Evolutionary conservation across 1,140 invertebrate species (phyloP), one percentile per base, ranked within the genome.

Genomic region (Aplysia californica): DNA sequence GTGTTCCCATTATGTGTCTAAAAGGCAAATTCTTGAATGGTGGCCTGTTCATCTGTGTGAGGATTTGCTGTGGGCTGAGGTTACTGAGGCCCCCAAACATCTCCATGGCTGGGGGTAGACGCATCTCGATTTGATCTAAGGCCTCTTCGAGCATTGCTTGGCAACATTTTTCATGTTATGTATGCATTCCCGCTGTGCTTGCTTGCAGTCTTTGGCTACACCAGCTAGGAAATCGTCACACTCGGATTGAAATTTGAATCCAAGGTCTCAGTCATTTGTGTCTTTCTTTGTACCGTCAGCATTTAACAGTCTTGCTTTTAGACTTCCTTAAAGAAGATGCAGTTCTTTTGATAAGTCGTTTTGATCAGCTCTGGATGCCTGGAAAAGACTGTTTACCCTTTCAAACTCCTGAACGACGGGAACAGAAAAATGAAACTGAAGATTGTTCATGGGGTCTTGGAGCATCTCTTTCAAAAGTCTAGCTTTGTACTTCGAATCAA

Each of bases 391-490:
- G 26, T 61, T 61, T 20, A 61, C 20, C 29, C 58, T 61, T 26
- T 61, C 58, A 26, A 61, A 61, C 26, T 61, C 58, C 26, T 61
- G 58, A 61, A 61, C 58, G 29, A 61, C 58, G 29, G 58, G 58
- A 61, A 61, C 26, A 18, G 58, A 10, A 29, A 61, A 29, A 31
- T 61, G 58, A 61, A 61, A 61, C 58, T 18, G 29, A 10, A 61
- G 58, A 10, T 61, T 61, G 58, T 61, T 61, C 26, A 61, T 26
- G 10, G 58, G 58, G 29, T 61, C 58, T 18, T 18, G 58, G 10
- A 61, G 58, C 58, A 61, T 61, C 58, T 61, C 10, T 26, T 61
- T 61, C 58, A 61, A 61, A 31, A 61, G 58, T 61, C 58, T 61
- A 26, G 58, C 58, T 61, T 61, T 61, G 58, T 18, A 61, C 26